Evolutionary conservation across 2,797 vertebrate genomes (phyloP).

Genomic region (Tauraco hartlaubi): DNA sequence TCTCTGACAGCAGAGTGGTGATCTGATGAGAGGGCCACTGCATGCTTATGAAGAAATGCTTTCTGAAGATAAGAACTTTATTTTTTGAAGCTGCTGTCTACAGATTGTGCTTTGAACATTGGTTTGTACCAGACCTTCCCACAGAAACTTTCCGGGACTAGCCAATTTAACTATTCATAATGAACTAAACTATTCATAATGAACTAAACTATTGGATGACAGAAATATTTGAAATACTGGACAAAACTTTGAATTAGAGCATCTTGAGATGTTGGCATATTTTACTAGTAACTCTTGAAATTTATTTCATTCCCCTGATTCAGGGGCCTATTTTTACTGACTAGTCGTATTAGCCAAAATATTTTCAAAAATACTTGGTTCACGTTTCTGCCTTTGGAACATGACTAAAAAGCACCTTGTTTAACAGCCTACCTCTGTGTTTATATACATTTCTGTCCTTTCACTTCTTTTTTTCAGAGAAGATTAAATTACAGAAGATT

Average conservation of each 20-base stretch:
- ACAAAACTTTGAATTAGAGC: background rate
- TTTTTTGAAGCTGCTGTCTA: background rate
- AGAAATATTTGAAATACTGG: background rate
- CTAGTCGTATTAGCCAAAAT: background rate
- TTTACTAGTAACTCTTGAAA: background rate
- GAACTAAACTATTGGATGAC: background rate
- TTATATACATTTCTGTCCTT: background rate
- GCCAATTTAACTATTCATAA: background rate
- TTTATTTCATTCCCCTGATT: background rate
- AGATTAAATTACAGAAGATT: slow-evolving; percentile 25
- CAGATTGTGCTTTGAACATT: background rate
- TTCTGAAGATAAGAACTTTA: background rate
- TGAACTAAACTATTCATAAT: background rate
- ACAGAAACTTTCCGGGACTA: background rate
- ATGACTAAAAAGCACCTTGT: background rate
- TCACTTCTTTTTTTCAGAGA: background rate
- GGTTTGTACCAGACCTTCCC: background rate
- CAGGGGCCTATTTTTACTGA: background rate
- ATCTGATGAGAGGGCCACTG: background rate
- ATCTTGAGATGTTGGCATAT: background rate
- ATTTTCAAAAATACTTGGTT: background rate
- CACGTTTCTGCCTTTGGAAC: background rate
- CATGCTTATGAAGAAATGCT: background rate
- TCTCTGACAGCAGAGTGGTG: background rate
- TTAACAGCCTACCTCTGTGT: background rate